Evolutionary conservation across 2,113 vertebrate genomes (phyloP).

Genomic region (Polypterus bichir): DNA sequence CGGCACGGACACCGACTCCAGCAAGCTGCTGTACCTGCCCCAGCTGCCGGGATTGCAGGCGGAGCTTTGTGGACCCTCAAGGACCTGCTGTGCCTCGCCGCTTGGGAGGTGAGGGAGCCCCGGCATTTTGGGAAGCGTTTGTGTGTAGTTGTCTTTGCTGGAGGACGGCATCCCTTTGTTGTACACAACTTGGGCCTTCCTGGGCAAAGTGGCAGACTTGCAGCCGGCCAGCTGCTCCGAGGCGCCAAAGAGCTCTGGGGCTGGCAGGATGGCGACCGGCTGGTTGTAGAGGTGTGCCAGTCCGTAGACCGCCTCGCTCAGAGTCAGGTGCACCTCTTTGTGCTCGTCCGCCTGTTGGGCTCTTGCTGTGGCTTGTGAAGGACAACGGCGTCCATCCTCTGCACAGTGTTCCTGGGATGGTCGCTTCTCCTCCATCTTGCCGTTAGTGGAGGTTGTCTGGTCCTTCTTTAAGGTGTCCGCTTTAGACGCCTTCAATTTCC

Average conservation of each 20-base stretch:
- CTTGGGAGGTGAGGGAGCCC: conserved; percentile 42
- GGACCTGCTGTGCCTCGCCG: conserved; percentile 51
- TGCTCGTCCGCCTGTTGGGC: conserved; percentile 44
- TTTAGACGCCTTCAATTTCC: conserved; percentile 53
- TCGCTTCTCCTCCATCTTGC: conserved; percentile 29
- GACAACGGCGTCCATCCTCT: no score
- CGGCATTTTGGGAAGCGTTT: conserved; percentile 71
- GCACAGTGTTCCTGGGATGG: no score
- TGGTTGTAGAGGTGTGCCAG: conserved; percentile 77
- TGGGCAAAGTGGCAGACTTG: conserved; percentile 79
- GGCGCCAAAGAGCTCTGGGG: conserved; percentile 62
- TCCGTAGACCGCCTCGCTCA: conserved; percentile 47
- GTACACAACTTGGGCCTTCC: conserved; percentile 56
- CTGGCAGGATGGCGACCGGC: conserved; percentile 72
- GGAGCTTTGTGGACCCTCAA: conserved; percentile 57
- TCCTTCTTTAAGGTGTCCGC: conserved; percentile 76
- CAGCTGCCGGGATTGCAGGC: conserved; percentile 55
- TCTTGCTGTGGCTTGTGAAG: conserved; percentile 21
- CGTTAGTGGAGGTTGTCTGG: conserved; percentile 87
- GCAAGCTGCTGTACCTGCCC: conserved; percentile 72
- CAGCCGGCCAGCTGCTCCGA: conserved; percentile 59
- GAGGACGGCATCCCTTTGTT: conserved; percentile 55
- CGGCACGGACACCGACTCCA: conserved; percentile 87
- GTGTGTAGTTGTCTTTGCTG: conserved; percentile 62
- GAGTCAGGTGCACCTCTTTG: conserved; percentile 43